Percentiles rank a stretch among this genome's conserved stretches.
These are phyloP conservation scores for Onychomys torridus DNA, from an alignment of 2,797 vertebrate genomes.

Conservation along the genomic window DNA sequence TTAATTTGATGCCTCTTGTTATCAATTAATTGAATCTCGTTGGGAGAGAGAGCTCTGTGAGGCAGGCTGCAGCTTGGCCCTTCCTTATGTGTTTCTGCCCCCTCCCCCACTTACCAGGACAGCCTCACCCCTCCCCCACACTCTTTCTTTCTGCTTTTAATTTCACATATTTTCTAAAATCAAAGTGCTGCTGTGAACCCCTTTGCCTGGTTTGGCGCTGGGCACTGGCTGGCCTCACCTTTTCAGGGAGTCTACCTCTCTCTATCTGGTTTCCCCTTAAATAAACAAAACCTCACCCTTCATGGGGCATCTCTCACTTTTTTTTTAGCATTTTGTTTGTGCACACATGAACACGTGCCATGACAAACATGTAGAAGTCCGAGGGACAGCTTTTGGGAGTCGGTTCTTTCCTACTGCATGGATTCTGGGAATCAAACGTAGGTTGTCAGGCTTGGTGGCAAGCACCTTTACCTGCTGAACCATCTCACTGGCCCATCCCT, in stretches of 20 bases:
- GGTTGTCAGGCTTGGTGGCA: not conserved
- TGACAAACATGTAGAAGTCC: not conserved
- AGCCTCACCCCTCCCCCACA: not conserved
- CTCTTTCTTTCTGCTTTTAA: constrained; percentile 80
- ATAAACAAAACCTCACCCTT: constrained; percentile 59
- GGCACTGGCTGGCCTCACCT: not conserved
- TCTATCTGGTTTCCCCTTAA: constrained; percentile 36
- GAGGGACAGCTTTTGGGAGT: not conserved
- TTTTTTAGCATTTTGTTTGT: not conserved
- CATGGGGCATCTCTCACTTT: not conserved
- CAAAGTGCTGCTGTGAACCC: constrained; percentile 77
- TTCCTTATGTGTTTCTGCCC: constrained; percentile 89
- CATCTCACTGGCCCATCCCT: not conserved
- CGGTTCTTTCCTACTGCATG: not conserved
- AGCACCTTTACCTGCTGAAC: not conserved
- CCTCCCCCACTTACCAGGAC: constrained; percentile 21
- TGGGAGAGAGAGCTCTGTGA: constrained; percentile 94
- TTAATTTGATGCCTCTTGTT: constrained; percentile 99
- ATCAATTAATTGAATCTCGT: constrained; percentile 99
- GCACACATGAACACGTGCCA: not conserved
- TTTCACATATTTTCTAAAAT: constrained; percentile 86
- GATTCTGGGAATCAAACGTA: not conserved
- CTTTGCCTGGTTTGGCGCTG: constrained; percentile 29
- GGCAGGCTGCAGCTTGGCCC: constrained; percentile 92
- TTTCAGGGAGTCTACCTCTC: not conserved